Evolutionary conservation across 2,113 vertebrate species (phyloP), one percentile per base, ranked within the genome.

Genomic region (Hystrix cristata): DNA sequence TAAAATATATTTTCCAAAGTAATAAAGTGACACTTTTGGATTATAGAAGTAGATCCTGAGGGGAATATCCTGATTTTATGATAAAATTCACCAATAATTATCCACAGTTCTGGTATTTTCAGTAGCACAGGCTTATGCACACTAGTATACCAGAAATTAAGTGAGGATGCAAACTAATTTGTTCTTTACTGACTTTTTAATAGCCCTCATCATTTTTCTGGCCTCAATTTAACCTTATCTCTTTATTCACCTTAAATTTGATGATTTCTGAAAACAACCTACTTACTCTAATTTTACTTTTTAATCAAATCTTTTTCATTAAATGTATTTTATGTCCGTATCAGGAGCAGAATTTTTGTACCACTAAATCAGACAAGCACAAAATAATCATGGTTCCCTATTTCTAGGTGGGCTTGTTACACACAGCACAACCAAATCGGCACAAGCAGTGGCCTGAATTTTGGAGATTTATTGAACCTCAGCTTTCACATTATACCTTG

Each of bases 1-100:
- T 78, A 96, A 93, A 96, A 91, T 74, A 81, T 87, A 84, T 96
- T 10, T 79, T 81, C 84, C 87, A 95, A 96, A 34, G 51, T 62
- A 95, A 87, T 76, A 16, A 90, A 92, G 14, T 83, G 83, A 91
- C 65, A 67, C 71, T 51, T 76, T 92, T 90, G 67, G 64, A 84
- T 92, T 93, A 53, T 76, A 85, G 67, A 92, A 53, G 59, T 60
- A 69, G 57, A 53, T 84, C 38, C 51, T 76, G 46, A 80, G 51
- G 21, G 91, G 84, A 96, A 43, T 92, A 23, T n/a, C 84, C n/a
- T 96, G 16, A 87, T 62, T 96, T 80, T 59, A 74, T 55, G n/a
- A 64, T 89, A 34, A 74, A 79, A 82, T 93, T 95, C 57, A 38
- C 38, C 38, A 91, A 7, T 57, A 84, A 85, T 43, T 88, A 43